Percentiles rank a stretch among this genome's conserved stretches.
phyloP scores from a whole-genome alignment of 2,888 invertebrate species.

The Lithosia quadra region DNA sequence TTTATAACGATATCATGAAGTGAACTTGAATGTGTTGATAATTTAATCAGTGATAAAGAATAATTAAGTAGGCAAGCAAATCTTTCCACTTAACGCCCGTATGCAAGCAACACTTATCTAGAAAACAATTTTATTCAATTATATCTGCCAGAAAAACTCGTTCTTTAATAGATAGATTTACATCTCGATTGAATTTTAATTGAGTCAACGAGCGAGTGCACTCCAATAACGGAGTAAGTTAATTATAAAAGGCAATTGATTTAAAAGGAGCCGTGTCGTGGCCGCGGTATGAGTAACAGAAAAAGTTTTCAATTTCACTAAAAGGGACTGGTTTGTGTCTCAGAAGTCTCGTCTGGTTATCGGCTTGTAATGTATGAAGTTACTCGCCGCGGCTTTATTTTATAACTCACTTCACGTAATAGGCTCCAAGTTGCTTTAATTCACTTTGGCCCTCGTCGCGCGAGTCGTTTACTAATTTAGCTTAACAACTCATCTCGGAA shows the following conservation, averaged over 20 bases:
- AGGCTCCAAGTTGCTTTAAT: conserved; percentile 80
- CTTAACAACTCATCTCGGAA: conserved; percentile 56
- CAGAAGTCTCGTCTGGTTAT: conserved; percentile 87
- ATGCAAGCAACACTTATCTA: conserved; percentile 60
- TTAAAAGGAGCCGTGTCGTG: conserved; percentile 84
- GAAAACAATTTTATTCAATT: conserved; percentile 70
- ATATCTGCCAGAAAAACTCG: conserved; percentile 75
- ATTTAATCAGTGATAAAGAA: conserved; percentile 53
- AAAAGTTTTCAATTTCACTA: conserved; percentile 88
- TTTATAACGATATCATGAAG: conserved; percentile 36
- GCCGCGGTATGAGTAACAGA: conserved; percentile 85
- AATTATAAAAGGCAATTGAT: conserved; percentile 87
- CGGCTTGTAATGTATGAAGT: conserved; percentile 87
- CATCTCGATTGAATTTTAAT: conserved; percentile 84
- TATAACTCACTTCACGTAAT: conserved; percentile 86
- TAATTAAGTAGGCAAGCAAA: conserved; percentile 51
- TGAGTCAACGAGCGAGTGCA: conserved; percentile 81
- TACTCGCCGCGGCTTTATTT: conserved; percentile 83
- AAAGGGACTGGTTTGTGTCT: conserved; percentile 88
- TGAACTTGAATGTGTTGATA: conserved; percentile 49
- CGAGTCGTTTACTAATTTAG: conserved; percentile 70
- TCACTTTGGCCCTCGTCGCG: conserved; percentile 72
- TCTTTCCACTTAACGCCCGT: conserved; percentile 48
- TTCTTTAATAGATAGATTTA: conserved; percentile 77
- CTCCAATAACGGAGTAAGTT: conserved; percentile 83